phyloP scores from a whole-genome alignment of 2,113 vertebrate genomes.

The Equus quagga region DNA sequence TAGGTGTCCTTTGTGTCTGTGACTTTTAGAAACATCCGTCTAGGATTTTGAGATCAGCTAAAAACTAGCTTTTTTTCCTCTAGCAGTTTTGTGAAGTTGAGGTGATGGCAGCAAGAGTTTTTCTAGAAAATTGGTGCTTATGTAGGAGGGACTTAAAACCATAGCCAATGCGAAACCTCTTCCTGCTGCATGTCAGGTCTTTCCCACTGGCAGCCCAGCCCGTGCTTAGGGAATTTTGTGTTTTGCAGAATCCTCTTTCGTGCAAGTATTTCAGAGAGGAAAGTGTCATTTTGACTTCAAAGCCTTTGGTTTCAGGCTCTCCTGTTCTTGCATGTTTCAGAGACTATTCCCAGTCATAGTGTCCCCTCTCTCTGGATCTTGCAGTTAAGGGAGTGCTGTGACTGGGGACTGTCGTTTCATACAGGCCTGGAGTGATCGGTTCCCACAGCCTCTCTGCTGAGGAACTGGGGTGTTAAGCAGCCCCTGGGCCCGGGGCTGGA shows the following conservation, averaged over 20 bases:
- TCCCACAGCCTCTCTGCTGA: neutral
- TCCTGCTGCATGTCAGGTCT: neutral
- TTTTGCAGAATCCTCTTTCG: neutral
- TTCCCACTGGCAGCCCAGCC: neutral
- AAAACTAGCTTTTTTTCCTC: slow-evolving; percentile 2
- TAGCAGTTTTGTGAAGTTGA: neutral
- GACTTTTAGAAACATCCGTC: neutral
- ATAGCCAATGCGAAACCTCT: neutral
- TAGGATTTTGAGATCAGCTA: neutral
- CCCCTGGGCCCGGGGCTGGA: accelerated
- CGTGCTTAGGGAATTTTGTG: neutral
- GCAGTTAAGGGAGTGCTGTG: neutral
- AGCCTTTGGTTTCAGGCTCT: neutral
- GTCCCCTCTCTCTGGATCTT: neutral
- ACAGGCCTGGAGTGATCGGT: neutral
- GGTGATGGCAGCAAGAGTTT: neutral
- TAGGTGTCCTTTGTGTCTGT: neutral
- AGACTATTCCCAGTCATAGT: neutral
- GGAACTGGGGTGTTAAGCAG: neutral
- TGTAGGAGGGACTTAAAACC: neutral
- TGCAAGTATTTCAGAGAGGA: neutral
- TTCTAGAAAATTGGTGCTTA: neutral
- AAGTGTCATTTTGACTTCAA: neutral
- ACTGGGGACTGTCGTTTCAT: too few species aligned
- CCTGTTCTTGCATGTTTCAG: neutral